phyloP scores from a whole-genome alignment of 2,888 invertebrate species.

The Xanthorhoe spadicearia region DNA sequence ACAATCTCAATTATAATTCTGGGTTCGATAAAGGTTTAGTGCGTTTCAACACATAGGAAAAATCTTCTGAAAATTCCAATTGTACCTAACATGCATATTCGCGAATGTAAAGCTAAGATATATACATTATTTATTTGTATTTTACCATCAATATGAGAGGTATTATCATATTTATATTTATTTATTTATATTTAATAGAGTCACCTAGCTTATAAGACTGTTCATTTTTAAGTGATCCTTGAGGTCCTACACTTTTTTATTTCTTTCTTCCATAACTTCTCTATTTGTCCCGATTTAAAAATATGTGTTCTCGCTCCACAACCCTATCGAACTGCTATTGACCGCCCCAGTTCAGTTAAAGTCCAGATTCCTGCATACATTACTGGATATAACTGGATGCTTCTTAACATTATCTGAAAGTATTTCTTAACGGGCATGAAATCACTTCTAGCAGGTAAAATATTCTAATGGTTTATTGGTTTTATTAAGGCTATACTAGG shows the following conservation, averaged over 20 bases:
- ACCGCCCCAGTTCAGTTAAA: background rate
- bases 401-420: background rate
- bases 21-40: background rate
- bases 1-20: constrained; percentile 16
- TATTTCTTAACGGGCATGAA: background rate
- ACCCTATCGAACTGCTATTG: background rate
- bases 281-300: too few relatives aligned
- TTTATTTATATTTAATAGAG: too few relatives aligned
- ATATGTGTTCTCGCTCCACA: background rate
- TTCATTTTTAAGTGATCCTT: too few relatives aligned
- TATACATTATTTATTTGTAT: too few relatives aligned
- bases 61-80: background rate
- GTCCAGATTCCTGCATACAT: background rate
- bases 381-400: background rate
- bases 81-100: background rate
- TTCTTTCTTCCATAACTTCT: too few relatives aligned
- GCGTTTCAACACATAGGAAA: background rate
- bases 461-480: background rate
- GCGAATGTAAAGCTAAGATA: background rate
- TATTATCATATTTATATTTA: too few relatives aligned
- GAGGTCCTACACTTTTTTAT: too few relatives aligned
- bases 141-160: too few relatives aligned
- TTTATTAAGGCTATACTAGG: constrained; percentile 5
- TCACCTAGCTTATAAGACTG: too few relatives aligned
- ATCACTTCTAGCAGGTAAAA: background rate